phyloP scores from a whole-genome alignment of 1,140 invertebrate genomes.

The Drosophila baimaii region DNA sequence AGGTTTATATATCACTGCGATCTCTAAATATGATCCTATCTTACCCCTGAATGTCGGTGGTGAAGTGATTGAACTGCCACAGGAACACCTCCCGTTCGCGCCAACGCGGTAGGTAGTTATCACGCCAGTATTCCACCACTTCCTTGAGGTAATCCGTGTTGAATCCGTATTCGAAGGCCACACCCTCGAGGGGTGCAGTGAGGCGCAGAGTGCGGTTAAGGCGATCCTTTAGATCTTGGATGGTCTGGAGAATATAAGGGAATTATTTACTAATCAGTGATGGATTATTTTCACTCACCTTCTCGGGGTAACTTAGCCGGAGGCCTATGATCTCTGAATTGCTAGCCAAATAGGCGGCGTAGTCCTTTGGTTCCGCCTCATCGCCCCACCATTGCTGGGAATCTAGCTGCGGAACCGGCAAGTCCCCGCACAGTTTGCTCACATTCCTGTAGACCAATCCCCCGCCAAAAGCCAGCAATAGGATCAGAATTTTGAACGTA shows the following conservation, averaged over 20 bases:
- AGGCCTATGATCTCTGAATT: conserved; percentile 67
- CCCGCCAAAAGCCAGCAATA: conserved; percentile 64
- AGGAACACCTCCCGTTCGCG: conserved; percentile 87
- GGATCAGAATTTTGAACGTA: conserved; percentile 49
- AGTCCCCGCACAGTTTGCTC: conserved; percentile 48
- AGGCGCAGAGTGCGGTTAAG: conserved; percentile 65
- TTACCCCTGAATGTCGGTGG: conserved; percentile 88
- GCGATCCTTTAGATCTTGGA: conserved; percentile 51
- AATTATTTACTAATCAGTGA: not conserved
- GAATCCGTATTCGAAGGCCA: conserved; percentile 90
- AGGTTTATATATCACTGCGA: conserved; percentile 25
- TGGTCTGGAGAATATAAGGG: conserved; percentile 48
- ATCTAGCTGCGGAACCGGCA: conserved; percentile 56
- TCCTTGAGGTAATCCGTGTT: conserved; percentile 88
- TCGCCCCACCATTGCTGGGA: conserved; percentile 79
- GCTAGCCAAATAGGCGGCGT: conserved; percentile 69
- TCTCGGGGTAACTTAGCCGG: conserved; percentile 57
- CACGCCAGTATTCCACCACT: conserved; percentile 89
- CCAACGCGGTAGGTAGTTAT: conserved; percentile 90
- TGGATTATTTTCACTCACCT: conserved; percentile 33
- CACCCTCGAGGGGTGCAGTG: conserved; percentile 87
- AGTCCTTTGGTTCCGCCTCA: conserved; percentile 66
- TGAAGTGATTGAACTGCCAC: conserved; percentile 91
- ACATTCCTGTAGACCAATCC: conserved; percentile 64
- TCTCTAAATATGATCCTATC: conserved; percentile 49